A percentile compares a stretch with the other conserved stretches of the same genome.
phyloP scores from a whole-genome alignment of 2,888 invertebrate genomes.

The Lochmaea capreae region DNA sequence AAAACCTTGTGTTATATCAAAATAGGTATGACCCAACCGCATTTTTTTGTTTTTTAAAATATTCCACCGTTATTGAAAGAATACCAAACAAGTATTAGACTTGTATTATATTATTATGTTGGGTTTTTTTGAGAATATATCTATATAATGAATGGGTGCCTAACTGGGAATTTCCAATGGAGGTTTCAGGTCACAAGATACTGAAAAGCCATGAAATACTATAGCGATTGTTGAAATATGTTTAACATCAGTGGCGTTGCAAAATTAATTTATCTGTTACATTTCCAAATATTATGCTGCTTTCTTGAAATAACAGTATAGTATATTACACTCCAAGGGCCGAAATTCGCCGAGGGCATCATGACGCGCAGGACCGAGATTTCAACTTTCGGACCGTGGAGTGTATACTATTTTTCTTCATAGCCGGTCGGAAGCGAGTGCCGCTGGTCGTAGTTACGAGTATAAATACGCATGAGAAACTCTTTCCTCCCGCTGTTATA shows the following conservation, averaged over 20 bases:
- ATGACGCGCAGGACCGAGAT: too few species aligned
- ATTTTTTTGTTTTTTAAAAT: conserved; percentile 5
- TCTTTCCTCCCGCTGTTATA: too few species aligned
- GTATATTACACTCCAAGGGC: too few species aligned
- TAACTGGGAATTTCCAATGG: conserved; percentile 22
- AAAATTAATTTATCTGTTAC: not conserved
- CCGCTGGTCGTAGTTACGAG: too few species aligned
- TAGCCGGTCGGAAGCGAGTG: too few species aligned
- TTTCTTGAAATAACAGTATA: too few species aligned
- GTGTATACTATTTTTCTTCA: too few species aligned
- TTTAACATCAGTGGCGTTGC: conserved; percentile 2
- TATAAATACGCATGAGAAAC: too few species aligned
- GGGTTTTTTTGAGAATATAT: conserved; percentile 27
- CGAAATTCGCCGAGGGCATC: too few species aligned
- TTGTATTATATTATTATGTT: not conserved
- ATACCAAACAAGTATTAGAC: not conserved
- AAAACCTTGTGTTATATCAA: not conserved
- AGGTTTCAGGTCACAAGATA: conserved; percentile 22
- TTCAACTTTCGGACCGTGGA: too few species aligned
- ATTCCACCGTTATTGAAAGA: not conserved
- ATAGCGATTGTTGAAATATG: conserved; percentile 13
- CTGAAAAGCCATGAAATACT: conserved; percentile 14
- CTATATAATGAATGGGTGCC: conserved; percentile 9
- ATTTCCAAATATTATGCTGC: not conserved
- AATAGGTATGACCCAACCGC: conserved; percentile 6